Conservation (phyloP, 1,140 invertebrate genomes). For the Drosophila biarmipes region DNA sequence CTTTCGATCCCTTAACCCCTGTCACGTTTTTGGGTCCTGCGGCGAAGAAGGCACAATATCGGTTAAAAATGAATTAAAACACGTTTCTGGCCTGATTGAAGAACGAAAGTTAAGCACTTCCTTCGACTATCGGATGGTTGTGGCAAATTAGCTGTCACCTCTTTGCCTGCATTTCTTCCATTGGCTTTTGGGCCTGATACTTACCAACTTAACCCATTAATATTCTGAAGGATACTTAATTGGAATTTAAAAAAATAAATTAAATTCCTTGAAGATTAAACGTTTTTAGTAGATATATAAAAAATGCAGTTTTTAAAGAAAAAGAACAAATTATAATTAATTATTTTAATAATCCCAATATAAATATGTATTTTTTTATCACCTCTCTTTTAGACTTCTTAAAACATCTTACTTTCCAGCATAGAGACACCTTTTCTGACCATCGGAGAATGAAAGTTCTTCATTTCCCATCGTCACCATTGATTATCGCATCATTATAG, state of each 20-base stretch:
- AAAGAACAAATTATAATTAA: too few species aligned
- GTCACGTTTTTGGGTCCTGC: constrained; percentile 1
- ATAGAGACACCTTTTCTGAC: background rate
- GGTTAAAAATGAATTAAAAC: constrained; percentile 33
- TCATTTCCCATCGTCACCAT: constrained; percentile 52
- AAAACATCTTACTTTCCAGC: background rate
- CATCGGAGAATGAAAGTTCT: constrained; percentile 36
- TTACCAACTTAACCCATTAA: background rate
- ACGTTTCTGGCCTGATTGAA: constrained; percentile 20
- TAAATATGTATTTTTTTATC: too few species aligned
- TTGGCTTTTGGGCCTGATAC: background rate
- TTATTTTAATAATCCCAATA: too few species aligned
- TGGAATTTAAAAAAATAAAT: too few species aligned
- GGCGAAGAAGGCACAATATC: constrained; percentile 4
- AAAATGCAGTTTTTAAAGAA: too few species aligned
- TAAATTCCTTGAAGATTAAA: too few species aligned
- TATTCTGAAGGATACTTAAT: constrained; percentile 6
- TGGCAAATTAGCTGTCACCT: constrained; percentile 51
- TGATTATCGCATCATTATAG: constrained; percentile 55
- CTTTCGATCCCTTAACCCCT: constrained; percentile 5
- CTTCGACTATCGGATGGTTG: constrained; percentile 47
- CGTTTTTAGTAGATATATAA: too few species aligned
- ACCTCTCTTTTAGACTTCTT: too few species aligned
- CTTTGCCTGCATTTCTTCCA: constrained; percentile 14
- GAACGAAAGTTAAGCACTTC: constrained; percentile 39